A percentile compares a stretch with the other conserved stretches of the same genome.
Evolutionary conservation across 2,888 invertebrate genomes (phyloP).

Genomic region (Synergus umbraculus): DNA sequence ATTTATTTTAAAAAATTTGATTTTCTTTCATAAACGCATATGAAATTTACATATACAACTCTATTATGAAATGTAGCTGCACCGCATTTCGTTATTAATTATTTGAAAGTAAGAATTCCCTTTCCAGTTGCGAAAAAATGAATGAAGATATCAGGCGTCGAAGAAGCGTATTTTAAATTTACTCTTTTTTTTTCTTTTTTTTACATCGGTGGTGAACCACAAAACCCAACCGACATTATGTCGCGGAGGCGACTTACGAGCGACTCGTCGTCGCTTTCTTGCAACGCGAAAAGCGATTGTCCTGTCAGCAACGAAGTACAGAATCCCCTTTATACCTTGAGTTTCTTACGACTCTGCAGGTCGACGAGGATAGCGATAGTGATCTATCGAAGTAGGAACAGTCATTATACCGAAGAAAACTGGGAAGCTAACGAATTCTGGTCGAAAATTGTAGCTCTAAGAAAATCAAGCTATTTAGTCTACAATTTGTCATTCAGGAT

Average conservation of each 20-base stretch:
- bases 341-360: conserved; percentile 39
- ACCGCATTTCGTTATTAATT: too few species aligned
- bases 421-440: not conserved
- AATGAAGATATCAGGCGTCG: not conserved
- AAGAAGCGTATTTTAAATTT: not conserved
- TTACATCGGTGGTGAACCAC: conserved; percentile 40
- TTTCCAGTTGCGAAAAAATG: not conserved
- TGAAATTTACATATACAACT: too few species aligned
- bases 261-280: conserved; percentile 53
- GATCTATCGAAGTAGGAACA: not conserved
- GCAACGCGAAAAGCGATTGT: conserved; percentile 49
- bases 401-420: not conserved
- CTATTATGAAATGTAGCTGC: too few species aligned
- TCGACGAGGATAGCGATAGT: not conserved
- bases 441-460: not conserved
- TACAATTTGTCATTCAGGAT: too few species aligned
- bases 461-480: too few species aligned
- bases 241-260: conserved; percentile 49
- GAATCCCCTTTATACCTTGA: conserved; percentile 41
- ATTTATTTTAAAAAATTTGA: too few species aligned
- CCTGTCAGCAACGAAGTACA: conserved; percentile 24
- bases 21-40: too few species aligned
- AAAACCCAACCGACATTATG: conserved; percentile 54
- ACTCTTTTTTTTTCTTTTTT: not conserved
- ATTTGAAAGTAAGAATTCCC: not conserved